These are phyloP conservation scores for Gallinago stenura DNA, from an alignment of 2,797 vertebrate genomes.

Conservation along the genomic window DNA sequence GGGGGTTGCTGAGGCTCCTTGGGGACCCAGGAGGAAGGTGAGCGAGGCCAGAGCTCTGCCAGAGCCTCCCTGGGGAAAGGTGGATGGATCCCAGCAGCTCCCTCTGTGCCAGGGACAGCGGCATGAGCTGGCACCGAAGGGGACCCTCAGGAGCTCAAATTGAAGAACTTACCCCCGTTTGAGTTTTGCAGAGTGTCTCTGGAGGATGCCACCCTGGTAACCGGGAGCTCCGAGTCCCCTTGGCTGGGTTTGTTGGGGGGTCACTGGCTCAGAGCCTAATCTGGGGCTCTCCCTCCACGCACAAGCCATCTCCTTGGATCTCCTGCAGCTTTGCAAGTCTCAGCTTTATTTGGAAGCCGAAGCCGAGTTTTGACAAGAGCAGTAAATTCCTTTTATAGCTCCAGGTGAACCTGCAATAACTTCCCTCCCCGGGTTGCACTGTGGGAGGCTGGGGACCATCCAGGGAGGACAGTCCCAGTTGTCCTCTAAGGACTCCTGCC, in stretches of 20 bases:
- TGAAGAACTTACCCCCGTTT: background rate
- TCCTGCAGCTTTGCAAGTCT: background rate
- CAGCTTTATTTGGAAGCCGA: background rate
- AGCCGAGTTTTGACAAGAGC: background rate
- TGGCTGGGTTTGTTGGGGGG: too few species aligned
- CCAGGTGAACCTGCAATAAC: background rate
- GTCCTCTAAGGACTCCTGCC: background rate
- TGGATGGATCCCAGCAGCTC: background rate
- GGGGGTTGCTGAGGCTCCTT: background rate
- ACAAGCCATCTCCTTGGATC: background rate
- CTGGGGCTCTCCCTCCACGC: background rate
- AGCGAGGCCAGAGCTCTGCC: background rate
- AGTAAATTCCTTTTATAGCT: background rate
- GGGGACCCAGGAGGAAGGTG: background rate
- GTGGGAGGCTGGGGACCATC: background rate
- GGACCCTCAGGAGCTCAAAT: background rate
- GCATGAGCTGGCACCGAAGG: background rate
- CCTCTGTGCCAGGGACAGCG: background rate
- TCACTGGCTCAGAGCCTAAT: background rate
- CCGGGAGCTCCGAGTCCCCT: background rate
- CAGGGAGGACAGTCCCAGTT: background rate
- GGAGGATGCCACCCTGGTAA: background rate
- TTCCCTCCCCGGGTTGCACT: background rate
- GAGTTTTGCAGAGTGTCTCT: background rate
- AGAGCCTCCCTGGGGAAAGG: rapidly evolving